Conservation (phyloP, 2,797 vertebrate genomes). For the Scomberomorus guttatus region DNA sequence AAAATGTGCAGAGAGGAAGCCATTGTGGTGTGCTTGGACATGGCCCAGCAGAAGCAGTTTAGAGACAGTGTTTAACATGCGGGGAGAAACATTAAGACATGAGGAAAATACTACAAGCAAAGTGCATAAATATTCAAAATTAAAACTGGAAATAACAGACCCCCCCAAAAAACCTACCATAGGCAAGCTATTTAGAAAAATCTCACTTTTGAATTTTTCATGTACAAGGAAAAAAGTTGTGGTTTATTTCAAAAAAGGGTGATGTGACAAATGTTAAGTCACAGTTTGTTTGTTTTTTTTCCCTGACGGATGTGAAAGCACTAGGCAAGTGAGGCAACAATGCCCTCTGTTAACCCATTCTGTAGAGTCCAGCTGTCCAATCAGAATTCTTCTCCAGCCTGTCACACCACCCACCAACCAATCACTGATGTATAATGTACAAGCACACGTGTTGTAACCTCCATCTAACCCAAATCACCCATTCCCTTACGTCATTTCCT, state of each 20-base stretch:
- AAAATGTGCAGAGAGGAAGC: slow-evolving; percentile 62
- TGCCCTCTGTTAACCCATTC: slow-evolving; percentile 48
- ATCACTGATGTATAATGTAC: slow-evolving; percentile 45
- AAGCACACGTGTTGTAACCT: slow-evolving; percentile 40
- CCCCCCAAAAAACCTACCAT: slow-evolving; percentile 54
- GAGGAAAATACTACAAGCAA: slow-evolving; percentile 77
- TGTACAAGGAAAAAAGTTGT: slow-evolving; percentile 76
- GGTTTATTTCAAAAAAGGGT: slow-evolving; percentile 68
- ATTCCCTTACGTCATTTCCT: slow-evolving; percentile 31
- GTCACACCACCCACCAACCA: slow-evolving; percentile 14
- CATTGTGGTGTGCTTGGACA: slow-evolving; percentile 48
- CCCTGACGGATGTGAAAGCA: slow-evolving; percentile 83
- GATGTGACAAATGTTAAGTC: slow-evolving; percentile 74
- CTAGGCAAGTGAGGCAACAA: slow-evolving; percentile 61
- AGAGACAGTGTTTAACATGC: slow-evolving; percentile 77
- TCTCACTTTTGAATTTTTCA: slow-evolving; percentile 65
- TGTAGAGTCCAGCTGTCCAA: slow-evolving; percentile 52
- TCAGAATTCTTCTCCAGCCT: slow-evolving; percentile 35
- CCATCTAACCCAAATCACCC: slow-evolving; percentile 12
- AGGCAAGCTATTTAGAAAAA: slow-evolving; percentile 77
- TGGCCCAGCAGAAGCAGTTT: slow-evolving; percentile 69
- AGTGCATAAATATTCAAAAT: slow-evolving; percentile 79
- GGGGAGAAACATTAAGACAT: slow-evolving; percentile 63
- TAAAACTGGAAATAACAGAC: slow-evolving; percentile 66
- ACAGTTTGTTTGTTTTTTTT: slow-evolving; percentile 66